Evolutionary conservation across 2,888 invertebrate species (phyloP).

Genomic region (Xestoiulus laeticollis): DNA sequence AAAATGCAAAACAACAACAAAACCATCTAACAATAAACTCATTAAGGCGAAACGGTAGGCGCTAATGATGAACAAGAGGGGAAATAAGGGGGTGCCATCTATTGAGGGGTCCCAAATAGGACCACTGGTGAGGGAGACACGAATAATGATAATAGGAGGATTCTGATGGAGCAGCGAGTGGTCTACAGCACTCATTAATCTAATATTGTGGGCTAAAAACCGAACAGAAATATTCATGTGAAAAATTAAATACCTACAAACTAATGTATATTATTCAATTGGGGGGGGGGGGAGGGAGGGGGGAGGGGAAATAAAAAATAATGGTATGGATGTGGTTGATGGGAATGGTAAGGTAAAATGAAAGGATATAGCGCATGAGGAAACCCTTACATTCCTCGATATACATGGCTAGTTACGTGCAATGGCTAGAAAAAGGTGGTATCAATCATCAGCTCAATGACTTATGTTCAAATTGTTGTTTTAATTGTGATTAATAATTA

Average conservation of each 20-base stretch:
- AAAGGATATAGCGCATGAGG: constrained; percentile 34
- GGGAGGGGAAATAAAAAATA: background rate
- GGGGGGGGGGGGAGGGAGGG: background rate
- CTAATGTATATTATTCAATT: background rate
- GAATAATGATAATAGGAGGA: constrained; percentile 3
- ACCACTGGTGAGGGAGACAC: background rate
- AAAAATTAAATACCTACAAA: constrained; percentile 10
- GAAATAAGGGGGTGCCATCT: background rate
- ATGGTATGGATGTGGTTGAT: constrained; percentile 6
- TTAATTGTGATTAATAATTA: constrained; percentile 29
- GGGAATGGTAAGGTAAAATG: background rate
- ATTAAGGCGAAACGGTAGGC: constrained; percentile 50
- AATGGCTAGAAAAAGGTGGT: background rate
- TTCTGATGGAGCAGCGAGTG: constrained; percentile 24
- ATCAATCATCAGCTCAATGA: constrained; percentile 21
- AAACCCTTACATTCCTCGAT: constrained; percentile 13
- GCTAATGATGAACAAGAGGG: constrained; percentile 42
- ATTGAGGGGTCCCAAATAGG: background rate
- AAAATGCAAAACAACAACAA: constrained; percentile 47
- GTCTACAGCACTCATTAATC: constrained; percentile 1
- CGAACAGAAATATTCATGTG: constrained; percentile 25
- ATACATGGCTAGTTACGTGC: background rate
- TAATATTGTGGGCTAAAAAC: background rate
- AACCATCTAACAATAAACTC: constrained; percentile 48
- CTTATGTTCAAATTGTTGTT: constrained; percentile 6